phyloP scores from a whole-genome alignment of 2,888 invertebrate species.

The Vannuccia rotundouncinata region DNA sequence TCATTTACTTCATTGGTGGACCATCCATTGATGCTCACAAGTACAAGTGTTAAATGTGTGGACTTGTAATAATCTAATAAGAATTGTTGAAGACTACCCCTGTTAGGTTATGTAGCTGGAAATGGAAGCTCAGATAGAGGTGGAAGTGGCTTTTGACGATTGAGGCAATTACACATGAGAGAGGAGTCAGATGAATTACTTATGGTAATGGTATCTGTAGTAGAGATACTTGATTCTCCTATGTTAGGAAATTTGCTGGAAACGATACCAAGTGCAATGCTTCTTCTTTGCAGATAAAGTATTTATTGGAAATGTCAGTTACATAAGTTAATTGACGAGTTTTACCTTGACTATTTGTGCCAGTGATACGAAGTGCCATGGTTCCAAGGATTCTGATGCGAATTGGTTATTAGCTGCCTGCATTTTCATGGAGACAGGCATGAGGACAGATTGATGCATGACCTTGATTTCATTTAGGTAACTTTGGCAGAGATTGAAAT shows the following conservation, averaged over 20 bases:
- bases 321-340: conserved; percentile 45
- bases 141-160: no score
- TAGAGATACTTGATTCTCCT: no score
- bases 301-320: conserved; percentile 43
- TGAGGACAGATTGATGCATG: conserved; percentile 41
- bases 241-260: conserved; percentile 41
- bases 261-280: conserved; percentile 43
- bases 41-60: no score
- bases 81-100: no score
- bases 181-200: no score
- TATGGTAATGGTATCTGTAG: no score
- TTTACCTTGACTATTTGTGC: conserved; percentile 39
- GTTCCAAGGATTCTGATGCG: conserved; percentile 45
- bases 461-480: conserved; percentile 42
- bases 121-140: no score
- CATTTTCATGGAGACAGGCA: conserved; percentile 45
- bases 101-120: no score
- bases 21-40: no score
- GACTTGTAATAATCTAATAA: no score
- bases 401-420: conserved; percentile 43
- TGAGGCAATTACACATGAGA: no score
- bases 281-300: conserved; percentile 45
- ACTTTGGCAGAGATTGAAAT: conserved; percentile 38
- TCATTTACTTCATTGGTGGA: no score
- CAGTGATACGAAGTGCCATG: conserved; percentile 42